Evolutionary conservation across 2,797 vertebrate genomes (phyloP).

Genomic region (Molossus molossus): DNA sequence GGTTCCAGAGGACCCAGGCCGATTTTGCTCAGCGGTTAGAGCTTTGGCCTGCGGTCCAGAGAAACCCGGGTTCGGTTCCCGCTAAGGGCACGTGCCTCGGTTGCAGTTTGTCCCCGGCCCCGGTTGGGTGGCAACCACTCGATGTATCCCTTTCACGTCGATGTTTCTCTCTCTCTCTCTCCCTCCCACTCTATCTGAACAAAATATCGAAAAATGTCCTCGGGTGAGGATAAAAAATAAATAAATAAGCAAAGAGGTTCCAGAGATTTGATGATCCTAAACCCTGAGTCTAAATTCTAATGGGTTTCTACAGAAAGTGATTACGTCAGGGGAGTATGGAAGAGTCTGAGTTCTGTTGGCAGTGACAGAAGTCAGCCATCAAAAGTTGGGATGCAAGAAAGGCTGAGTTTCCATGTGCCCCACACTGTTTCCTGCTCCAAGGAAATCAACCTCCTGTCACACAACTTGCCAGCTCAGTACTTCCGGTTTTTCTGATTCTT

Average conservation of each 20-base stretch:
- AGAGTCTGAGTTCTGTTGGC: not conserved
- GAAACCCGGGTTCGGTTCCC: no score
- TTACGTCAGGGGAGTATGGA: not conserved
- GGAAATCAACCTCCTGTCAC: not conserved
- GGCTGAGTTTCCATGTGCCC: not conserved
- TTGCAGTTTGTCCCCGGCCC: no score
- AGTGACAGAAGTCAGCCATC: not conserved
- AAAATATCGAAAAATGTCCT: no score
- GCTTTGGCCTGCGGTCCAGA: no score
- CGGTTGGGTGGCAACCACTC: no score
- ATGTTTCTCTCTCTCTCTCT: no score
- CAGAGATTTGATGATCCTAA: not conserved
- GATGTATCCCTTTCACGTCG: no score
- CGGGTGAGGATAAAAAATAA: no score
- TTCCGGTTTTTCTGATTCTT: constrained; percentile 39
- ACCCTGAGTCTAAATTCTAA: not conserved
- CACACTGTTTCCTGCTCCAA: not conserved
- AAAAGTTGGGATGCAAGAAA: constrained; percentile 29
- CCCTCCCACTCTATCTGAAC: no score
- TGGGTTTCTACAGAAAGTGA: not conserved
- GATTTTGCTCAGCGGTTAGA: no score
- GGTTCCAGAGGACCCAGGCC: not conserved
- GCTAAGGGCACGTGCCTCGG: no score
- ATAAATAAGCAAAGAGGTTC: not conserved
- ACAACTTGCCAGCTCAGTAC: not conserved